A percentile compares a stretch with the other conserved stretches of the same genome.
Conservation (phyloP, 2,888 invertebrate species). For the Conomelus anceps region DNA sequence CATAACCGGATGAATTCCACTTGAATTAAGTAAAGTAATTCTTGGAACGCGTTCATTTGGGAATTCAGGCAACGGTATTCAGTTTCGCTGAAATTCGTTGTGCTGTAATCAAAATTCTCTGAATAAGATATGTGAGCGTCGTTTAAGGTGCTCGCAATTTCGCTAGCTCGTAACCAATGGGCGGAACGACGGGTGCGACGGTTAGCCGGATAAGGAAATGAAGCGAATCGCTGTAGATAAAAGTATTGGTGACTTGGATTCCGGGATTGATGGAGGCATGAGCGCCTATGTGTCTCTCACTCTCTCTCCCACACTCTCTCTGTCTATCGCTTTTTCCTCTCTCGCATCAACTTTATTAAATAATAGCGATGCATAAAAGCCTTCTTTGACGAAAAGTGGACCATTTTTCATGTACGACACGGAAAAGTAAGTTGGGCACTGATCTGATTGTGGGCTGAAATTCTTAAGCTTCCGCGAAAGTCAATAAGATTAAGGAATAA, state of each 20-base stretch:
- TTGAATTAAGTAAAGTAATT: not conserved
- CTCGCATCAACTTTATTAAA: not conserved
- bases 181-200: too few species aligned
- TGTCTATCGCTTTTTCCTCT: not conserved
- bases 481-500: too few species aligned
- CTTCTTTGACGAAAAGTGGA: not conserved
- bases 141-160: not conserved
- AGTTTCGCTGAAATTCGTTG: not conserved
- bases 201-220: not conserved
- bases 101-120: not conserved
- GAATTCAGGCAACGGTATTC: not conserved
- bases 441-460: not conserved
- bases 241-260: not conserved
- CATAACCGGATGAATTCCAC: not conserved
- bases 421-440: not conserved
- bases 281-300: not conserved
- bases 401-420: not conserved
- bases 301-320: not conserved
- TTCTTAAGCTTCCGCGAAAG: too few species aligned
- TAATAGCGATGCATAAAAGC: not conserved
- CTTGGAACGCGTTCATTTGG: not conserved
- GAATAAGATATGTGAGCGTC: not conserved
- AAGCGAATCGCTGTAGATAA: not conserved
- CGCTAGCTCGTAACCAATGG: not conserved
- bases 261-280: not conserved